Evolutionary conservation across 2,113 vertebrate genomes (phyloP).

Genomic region (Vulpes vulpes): DNA sequence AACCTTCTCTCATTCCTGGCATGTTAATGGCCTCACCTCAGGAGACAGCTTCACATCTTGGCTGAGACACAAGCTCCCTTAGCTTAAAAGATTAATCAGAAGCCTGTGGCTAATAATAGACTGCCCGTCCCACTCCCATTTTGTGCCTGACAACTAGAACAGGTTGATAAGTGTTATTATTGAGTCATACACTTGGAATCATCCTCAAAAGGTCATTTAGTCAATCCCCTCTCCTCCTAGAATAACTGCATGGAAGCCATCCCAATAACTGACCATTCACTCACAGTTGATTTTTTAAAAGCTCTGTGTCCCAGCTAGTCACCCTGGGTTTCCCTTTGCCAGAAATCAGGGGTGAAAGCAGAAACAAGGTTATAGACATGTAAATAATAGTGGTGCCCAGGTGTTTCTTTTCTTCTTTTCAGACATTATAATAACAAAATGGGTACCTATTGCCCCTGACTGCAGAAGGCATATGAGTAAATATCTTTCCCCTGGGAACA

Average conservation of each 20-base stretch:
- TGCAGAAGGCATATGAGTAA: neutral
- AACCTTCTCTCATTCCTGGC: constrained; percentile 69
- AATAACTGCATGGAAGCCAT: neutral
- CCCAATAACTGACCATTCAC: constrained; percentile 31
- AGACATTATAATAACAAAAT: neutral
- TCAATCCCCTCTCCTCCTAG: neutral
- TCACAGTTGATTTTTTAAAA: constrained; percentile 43
- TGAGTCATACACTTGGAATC: constrained; percentile 64
- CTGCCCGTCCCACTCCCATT: constrained; percentile 50
- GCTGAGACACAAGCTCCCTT: constrained; percentile 75
- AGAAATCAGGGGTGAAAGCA: constrained; percentile 26
- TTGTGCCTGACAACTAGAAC: constrained; percentile 65
- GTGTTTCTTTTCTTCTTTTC: constrained; percentile 9
- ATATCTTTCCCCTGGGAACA: neutral
- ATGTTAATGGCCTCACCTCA: constrained; percentile 74
- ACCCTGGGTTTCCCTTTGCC: constrained; percentile 15
- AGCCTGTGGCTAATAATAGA: constrained; percentile 75
- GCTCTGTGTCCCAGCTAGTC: neutral
- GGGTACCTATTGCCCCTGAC: neutral
- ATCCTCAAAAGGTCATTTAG: constrained; percentile 71
- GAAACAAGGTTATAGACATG: neutral
- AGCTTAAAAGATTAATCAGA: constrained; percentile 79
- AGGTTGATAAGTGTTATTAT: constrained; percentile 75
- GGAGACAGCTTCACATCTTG: constrained; percentile 77
- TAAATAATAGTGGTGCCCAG: neutral